Base-by-base conservation (phyloP, 1,140 invertebrate species). In the Luehdorfia chinensis region DNA sequence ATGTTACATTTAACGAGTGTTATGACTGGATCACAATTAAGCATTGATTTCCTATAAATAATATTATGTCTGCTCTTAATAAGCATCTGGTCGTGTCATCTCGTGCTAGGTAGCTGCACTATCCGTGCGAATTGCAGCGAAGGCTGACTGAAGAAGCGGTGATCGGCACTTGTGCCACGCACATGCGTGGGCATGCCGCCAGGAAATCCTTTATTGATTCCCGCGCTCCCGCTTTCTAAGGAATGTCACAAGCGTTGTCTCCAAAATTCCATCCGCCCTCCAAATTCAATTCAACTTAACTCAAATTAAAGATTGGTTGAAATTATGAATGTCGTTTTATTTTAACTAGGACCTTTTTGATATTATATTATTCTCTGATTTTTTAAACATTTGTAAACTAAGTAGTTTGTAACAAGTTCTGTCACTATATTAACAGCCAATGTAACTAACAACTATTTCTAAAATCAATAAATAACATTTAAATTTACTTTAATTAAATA, bases 121-220 rank as follows among this genome's bases (percentile, higher is more conserved):
- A 16, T 13, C 18, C 14, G 28, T 9, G 8, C 28, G n/a, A 14
- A 6, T 2, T 4, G 14, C 9, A 25, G n/a, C 13, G 14, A 28
- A 11, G 37, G 49, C 27, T 18, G 19, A 12, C 28, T 19, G 34
- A 33, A 5, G 30, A 33, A 11, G 8, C 21, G 21, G 33, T 47
- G 30, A 28, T 46, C 41, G 53, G 49, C 37, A 32, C 53, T 45
- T 43, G 37, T 59, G 72, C 66, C 66, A 85, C 81, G 81, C 81
- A 85, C 81, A 85, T 85, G 81, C 81, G 81, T 85, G 72, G 78
- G 77, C 81, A 81, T 57, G 70, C 65, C 75, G 75, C 78, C 81
- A 83, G 78, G 71, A 85, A 85, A 83, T 85, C 78, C 78, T 81
- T 85, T 85, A 85, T 85, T 78, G 81, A 85, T 83, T 83, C 81